Evolutionary conservation across 2,797 vertebrate genomes (phyloP).

Genomic region (Eupleurogrammus muticus): DNA sequence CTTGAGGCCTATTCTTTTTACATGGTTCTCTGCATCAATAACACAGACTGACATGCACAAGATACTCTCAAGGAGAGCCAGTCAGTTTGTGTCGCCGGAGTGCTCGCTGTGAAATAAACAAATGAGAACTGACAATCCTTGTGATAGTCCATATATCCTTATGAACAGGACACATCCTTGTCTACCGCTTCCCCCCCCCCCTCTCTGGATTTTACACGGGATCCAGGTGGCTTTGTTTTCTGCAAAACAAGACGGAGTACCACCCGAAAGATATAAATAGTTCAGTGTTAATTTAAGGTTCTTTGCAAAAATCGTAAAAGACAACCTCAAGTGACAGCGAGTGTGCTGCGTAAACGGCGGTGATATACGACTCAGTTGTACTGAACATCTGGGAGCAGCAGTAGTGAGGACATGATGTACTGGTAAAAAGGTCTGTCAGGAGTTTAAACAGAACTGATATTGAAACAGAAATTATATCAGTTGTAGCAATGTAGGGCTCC

Average conservation of each 20-base stretch:
- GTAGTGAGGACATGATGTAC: constrained; percentile 36
- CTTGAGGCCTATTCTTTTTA: constrained; percentile 63
- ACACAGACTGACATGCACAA: constrained; percentile 76
- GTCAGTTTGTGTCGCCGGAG: constrained; percentile 65
- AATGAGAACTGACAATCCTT: constrained; percentile 80
- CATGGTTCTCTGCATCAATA: constrained; percentile 76
- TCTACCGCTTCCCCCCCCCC: constrained; percentile 16
- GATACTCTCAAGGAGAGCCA: constrained; percentile 79
- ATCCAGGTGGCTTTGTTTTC: constrained; percentile 56
- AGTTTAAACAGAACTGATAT: constrained; percentile 64
- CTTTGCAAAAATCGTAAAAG: constrained; percentile 33
- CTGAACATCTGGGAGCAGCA: constrained; percentile 41
- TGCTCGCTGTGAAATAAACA: constrained; percentile 73
- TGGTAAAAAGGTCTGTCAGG: constrained; percentile 57
- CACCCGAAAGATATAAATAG: constrained; percentile 41
- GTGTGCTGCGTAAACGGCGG: constrained; percentile 33
- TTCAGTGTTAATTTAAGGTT: constrained; percentile 57
- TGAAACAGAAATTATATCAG: constrained; percentile 55
- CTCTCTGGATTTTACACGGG: constrained; percentile 46
- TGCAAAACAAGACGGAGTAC: constrained; percentile 37
- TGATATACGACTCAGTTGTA: constrained; percentile 60
- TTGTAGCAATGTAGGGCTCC: constrained; percentile 48
- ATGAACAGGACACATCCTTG: constrained; percentile 60
- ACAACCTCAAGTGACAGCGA: constrained; percentile 33
- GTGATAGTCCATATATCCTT: constrained; percentile 75